Evolutionary conservation across 2,113 vertebrate genomes (phyloP).

Genomic region (Spea bombifrons): DNA sequence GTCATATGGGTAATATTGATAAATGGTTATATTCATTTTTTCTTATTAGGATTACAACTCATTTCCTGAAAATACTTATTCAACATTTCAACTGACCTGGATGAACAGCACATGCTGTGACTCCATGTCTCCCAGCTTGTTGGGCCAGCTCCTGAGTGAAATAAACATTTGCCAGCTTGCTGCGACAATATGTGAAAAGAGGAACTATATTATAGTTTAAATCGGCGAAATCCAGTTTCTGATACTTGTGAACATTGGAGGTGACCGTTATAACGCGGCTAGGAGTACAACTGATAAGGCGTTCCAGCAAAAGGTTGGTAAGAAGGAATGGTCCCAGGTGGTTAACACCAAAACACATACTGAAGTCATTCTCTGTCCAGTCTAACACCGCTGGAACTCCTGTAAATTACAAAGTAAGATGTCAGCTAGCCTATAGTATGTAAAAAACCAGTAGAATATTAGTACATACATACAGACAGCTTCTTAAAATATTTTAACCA

Average conservation of each 20-base stretch:
- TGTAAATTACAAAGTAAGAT: constrained; percentile 43
- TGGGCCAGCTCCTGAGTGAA: constrained; percentile 72
- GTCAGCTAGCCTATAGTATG: no score
- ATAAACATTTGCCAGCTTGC: constrained; percentile 76
- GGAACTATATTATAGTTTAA: constrained; percentile 75
- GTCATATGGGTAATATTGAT: no score
- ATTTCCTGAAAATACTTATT: no score
- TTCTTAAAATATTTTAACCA: no score
- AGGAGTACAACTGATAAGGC: constrained; percentile 67
- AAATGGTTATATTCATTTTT: no score
- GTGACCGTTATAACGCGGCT: constrained; percentile 71
- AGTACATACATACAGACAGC: no score
- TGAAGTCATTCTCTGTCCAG: constrained; percentile 74
- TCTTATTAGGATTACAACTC: no score
- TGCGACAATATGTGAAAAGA: constrained; percentile 75
- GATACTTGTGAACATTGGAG: constrained; percentile 72
- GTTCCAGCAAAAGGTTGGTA: constrained; percentile 68
- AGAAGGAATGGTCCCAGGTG: constrained; percentile 77
- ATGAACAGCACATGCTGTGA: constrained; percentile 67
- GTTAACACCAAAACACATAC: constrained; percentile 75
- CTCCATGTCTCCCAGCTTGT: constrained; percentile 65
- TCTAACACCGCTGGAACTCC: constrained; percentile 70
- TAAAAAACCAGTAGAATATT: no score
- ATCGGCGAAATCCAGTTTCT: constrained; percentile 72
- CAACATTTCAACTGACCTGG: constrained; percentile 60